Evolutionary conservation across 2,113 vertebrate species (phyloP), one percentile per base, ranked within the genome.

Genomic region (Salminus brasiliensis): DNA sequence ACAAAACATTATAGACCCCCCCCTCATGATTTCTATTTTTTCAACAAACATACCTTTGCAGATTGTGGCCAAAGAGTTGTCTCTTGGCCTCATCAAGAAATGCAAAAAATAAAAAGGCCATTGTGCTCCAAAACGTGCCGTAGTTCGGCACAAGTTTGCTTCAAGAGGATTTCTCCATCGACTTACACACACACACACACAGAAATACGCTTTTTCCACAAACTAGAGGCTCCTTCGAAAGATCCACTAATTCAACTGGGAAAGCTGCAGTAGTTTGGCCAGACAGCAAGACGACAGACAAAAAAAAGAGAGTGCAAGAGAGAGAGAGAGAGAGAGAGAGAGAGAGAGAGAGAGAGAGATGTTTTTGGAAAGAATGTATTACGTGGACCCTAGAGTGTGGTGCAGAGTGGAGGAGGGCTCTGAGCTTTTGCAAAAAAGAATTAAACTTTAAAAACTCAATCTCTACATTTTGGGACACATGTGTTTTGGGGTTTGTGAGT

Each of bases 271-370:
- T 47, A 63, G 70, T 47, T 78, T 85, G 74, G 81, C 81, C 78
- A 85, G 84, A 85, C 84, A 85, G 71, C 2, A 30, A 83, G 81
- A 85, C 84, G 81, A 78, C 81, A 23, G 70, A 76, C 68, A 74
- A 62, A 79, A 81, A 71, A 81, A 65, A 60, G 57, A 15, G 57
- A 60, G 57, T n/a, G n/a, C n/a, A n/a, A 73, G 52, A 49, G 27
- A 39, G 18, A 60, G 70, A 74, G 53, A 62, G 68, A 63, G 68
- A 72, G 77, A 69, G 39, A 77, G 47, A 72, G 43, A 72, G 30
- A 69, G 21, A 36, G 45, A 75, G 79, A 36, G 27, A 39, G 60
- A 81, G 34, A 60, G 80, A 75, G 34, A 9, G 80, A 82, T 82
- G 83, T 72, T 84, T 84, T 74, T 75, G 49, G 72, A 82, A 79